Evolutionary conservation across 2,888 invertebrate species (phyloP).

Genomic region (Drosophila neoperkinsi): DNA sequence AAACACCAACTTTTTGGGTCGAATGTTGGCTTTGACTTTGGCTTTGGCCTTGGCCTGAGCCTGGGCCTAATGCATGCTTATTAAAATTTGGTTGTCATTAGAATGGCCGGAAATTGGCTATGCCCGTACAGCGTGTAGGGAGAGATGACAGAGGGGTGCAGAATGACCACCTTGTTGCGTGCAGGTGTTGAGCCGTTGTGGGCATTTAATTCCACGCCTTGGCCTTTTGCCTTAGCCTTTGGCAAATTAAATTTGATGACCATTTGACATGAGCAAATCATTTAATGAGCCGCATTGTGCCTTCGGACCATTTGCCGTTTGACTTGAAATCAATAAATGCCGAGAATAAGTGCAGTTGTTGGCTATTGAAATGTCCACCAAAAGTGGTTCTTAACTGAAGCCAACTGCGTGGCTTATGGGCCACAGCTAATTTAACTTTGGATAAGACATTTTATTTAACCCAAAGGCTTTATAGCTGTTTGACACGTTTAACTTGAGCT

Average conservation of each 20-base stretch:
- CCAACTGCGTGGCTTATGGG: conserved; percentile 6
- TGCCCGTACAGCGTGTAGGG: background rate
- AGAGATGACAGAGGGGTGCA: background rate
- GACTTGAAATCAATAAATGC: conserved; percentile 45
- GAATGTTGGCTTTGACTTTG: conserved; percentile 27
- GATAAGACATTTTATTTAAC: conserved; percentile 44
- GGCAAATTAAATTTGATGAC: conserved; percentile 70
- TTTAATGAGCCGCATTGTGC: conserved; percentile 55
- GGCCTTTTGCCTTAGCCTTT: conserved; percentile 15
- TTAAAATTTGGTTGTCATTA: conserved; percentile 74
- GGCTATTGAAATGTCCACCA: conserved; percentile 3
- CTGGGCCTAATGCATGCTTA: conserved; percentile 65
- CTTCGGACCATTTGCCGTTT: conserved; percentile 24
- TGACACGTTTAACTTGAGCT: background rate
- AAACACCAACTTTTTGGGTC: conserved; percentile 49
- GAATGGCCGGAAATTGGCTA: conserved; percentile 56
- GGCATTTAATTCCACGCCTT: conserved; percentile 51
- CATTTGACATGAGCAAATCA: conserved; percentile 62
- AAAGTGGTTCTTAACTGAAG: background rate
- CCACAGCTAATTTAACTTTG: conserved; percentile 12
- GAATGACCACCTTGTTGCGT: conserved; percentile 41
- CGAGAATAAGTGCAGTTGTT: background rate
- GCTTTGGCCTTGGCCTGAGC: conserved; percentile 6
- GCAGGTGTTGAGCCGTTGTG: conserved; percentile 59
- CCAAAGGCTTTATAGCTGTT: background rate